Evolutionary conservation across 2,888 invertebrate genomes (phyloP).

Genomic region (Muschampia plurimacula): DNA sequence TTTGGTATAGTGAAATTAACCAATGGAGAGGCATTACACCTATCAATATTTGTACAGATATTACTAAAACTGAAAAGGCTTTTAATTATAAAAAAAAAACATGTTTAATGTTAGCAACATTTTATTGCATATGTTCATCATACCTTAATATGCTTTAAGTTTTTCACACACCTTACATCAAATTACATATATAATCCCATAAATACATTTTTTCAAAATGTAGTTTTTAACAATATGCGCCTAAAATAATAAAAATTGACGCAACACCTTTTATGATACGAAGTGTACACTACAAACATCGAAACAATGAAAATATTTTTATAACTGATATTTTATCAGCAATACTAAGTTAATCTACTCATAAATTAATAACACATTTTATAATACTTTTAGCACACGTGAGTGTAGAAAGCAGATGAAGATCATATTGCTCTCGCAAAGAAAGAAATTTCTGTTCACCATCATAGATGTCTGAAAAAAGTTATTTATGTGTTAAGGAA

Average conservation of each 20-base stretch:
- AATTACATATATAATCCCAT: slow-evolving; percentile 31
- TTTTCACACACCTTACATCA: slow-evolving; percentile 17
- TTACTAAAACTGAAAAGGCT: too few relatives aligned
- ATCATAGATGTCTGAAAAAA: too few relatives aligned
- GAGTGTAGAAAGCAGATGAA: slow-evolving; percentile 43
- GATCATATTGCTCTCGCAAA: not conserved
- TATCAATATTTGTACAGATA: too few relatives aligned
- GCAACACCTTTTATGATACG: slow-evolving; percentile 28
- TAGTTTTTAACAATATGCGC: slow-evolving; percentile 45
- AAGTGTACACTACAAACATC: slow-evolving; percentile 33
- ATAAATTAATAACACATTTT: slow-evolving; percentile 80
- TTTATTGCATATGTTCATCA: slow-evolving; percentile 55
- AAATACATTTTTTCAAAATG: slow-evolving; percentile 57
- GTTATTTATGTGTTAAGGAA: too few relatives aligned
- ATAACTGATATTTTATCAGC: slow-evolving; percentile 54
- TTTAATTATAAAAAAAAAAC: slow-evolving; percentile 12
- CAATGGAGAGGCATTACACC: too few relatives aligned
- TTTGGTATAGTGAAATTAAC: too few relatives aligned
- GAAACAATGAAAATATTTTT: slow-evolving; percentile 55
- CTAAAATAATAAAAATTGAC: slow-evolving; percentile 24
- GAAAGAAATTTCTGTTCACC: not conserved
- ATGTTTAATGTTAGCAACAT: slow-evolving; percentile 52
- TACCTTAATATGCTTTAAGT: slow-evolving; percentile 18
- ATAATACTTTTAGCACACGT: slow-evolving; percentile 73
- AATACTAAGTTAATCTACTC: slow-evolving; percentile 66